A percentile compares a stretch with the other conserved stretches of the same genome.
Conservation (phyloP, 2,797 vertebrate genomes). For the Protonibea diacanthus region DNA sequence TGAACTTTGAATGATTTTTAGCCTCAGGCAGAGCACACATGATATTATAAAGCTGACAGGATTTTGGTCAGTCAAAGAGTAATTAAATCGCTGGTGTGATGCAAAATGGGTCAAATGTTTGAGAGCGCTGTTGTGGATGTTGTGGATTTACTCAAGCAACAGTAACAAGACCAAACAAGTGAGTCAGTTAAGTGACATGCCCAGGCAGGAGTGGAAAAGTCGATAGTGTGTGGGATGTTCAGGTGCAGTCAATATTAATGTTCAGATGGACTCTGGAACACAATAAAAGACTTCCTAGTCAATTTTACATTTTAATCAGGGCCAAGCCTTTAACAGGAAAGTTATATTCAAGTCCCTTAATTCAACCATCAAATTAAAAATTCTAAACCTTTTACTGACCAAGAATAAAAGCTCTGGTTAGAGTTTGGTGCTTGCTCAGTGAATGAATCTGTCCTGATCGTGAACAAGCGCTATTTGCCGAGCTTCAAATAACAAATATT, state of each 20-base stretch:
- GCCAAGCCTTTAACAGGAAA: not conserved
- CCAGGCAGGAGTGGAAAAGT: not conserved
- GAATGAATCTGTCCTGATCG: not conserved
- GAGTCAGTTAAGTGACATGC: not conserved
- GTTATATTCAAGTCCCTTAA: not conserved
- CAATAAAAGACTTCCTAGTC: not conserved
- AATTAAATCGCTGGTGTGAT: conserved; percentile 6
- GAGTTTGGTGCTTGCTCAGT: not conserved
- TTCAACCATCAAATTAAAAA: not conserved
- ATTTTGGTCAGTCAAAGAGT: conserved; percentile 45
- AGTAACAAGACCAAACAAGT: conserved; percentile 4
- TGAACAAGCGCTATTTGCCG: not conserved
- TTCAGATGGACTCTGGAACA: not conserved
- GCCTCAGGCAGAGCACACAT: not conserved
- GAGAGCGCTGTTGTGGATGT: not conserved
- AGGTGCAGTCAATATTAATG: not conserved
- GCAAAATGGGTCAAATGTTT: conserved; percentile 21
- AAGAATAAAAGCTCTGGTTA: not conserved
- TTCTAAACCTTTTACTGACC: not conserved
- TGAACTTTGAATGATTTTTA: conserved; percentile 30
- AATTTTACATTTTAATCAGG: not conserved
- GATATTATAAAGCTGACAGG: conserved; percentile 14
- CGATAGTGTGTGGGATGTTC: not conserved
- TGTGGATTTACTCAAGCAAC: conserved; percentile 1
- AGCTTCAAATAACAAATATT: not conserved